phyloP scores from a whole-genome alignment of 2,797 vertebrate genomes.

The Okamejei kenojei region DNA sequence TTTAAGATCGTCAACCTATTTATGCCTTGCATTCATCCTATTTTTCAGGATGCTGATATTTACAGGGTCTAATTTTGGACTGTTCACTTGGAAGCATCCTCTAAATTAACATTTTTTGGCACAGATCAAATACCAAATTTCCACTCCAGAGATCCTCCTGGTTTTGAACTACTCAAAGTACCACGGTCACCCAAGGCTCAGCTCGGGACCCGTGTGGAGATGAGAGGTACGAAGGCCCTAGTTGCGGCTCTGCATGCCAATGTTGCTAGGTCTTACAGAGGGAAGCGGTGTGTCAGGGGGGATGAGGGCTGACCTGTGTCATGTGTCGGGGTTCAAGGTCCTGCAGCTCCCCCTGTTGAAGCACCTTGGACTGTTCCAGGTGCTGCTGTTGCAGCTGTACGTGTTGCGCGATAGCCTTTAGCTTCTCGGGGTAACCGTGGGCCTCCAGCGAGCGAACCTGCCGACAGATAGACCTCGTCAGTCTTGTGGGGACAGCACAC shows the following conservation, averaged over 20 bases:
- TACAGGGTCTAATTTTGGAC: background rate
- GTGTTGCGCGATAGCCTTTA: slow-evolving; percentile 88
- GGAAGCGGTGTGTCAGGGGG: too few relatives aligned
- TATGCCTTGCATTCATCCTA: background rate
- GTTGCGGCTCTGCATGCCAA: too few relatives aligned
- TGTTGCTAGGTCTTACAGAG: too few relatives aligned
- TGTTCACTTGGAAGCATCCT: background rate
- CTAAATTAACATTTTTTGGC: background rate
- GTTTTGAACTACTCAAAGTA: background rate
- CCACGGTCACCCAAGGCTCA: background rate
- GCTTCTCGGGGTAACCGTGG: slow-evolving; percentile 92
- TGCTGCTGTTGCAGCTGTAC: slow-evolving; percentile 77
- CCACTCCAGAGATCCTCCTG: background rate
- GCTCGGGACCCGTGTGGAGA: background rate
- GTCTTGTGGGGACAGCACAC: background rate
- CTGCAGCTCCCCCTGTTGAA: slow-evolving; percentile 67
- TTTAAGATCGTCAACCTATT: background rate
- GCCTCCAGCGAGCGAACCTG: slow-evolving; percentile 86
- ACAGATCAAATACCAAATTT: background rate
- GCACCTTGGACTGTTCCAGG: slow-evolving; percentile 74
- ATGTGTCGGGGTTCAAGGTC: slow-evolving; percentile 70
- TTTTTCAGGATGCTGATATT: background rate
- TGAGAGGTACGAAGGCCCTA: too few relatives aligned
- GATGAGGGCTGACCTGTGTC: slow-evolving; percentile 67
- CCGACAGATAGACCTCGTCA: background rate